A percentile compares a stretch with the other conserved stretches of the same genome.
Conservation (phyloP, 2,113 vertebrate genomes). For the Brienomyrus longianalis region DNA sequence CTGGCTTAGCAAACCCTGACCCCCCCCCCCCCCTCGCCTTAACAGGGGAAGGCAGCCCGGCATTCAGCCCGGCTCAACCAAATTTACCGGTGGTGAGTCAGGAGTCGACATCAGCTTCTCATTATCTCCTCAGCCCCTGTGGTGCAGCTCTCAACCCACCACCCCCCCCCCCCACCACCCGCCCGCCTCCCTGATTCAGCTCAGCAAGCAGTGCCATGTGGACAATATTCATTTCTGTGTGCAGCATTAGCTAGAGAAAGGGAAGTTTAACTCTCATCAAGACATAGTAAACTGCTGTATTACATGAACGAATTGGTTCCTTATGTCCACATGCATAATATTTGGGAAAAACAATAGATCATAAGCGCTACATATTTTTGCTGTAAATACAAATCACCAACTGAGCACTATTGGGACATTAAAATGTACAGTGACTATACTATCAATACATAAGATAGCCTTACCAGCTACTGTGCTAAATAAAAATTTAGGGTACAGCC, state of each 20-base stretch:
- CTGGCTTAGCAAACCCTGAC: constrained; percentile 19
- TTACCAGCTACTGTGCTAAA: not conserved
- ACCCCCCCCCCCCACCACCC: not conserved
- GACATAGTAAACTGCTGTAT: not conserved
- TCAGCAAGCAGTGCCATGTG: not conserved
- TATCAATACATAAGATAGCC: not conserved
- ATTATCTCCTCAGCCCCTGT: not conserved
- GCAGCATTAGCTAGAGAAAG: not conserved
- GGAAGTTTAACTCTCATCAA: not conserved
- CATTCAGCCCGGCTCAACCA: not conserved
- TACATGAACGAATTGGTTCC: not conserved
- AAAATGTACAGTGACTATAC: not conserved
- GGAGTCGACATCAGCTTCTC: not conserved
- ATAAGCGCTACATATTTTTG: not conserved
- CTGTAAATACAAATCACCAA: not conserved
- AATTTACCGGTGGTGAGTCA: not conserved
- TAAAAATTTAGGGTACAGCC: not conserved
- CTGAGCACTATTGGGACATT: not conserved
- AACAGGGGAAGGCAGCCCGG: not conserved
- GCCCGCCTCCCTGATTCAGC: not conserved
- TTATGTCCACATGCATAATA: not conserved
- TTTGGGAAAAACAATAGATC: not conserved
- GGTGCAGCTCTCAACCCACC: not conserved
- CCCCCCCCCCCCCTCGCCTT: not conserved
- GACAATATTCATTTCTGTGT: not conserved